Percentiles rank a stretch among this genome's conserved stretches.
These are phyloP conservation scores for Enteromius trimaculatus DNA, from an alignment of 2,797 vertebrate species.

Conservation along the genomic window DNA sequence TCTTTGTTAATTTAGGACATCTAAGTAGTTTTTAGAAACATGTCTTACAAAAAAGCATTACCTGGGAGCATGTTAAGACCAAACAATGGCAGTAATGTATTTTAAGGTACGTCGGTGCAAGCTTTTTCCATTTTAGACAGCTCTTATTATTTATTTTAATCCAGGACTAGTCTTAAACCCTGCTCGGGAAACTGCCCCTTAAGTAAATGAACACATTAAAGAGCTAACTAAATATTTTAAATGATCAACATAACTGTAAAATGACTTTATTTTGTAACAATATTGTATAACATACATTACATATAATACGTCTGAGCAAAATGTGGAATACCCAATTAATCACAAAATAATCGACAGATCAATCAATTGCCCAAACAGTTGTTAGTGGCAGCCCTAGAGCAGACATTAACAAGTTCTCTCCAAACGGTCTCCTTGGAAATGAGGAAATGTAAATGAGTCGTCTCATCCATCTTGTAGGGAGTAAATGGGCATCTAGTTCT, in stretches of 20 bases:
- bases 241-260: background rate
- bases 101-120: no score
- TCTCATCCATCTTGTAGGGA: constrained; percentile 16
- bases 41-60: no score
- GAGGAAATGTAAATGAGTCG: constrained; percentile 29
- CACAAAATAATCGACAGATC: background rate
- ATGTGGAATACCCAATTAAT: background rate
- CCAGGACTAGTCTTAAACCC: no score
- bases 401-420: constrained; percentile 18
- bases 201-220: background rate
- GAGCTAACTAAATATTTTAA: background rate
- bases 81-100: no score
- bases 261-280: background rate
- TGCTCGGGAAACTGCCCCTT: background rate
- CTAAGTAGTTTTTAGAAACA: no score
- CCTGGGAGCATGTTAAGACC: no score
- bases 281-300: background rate
- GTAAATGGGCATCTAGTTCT: constrained; percentile 22
- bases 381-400: background rate
- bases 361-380: background rate
- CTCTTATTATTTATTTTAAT: no score
- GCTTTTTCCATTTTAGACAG: no score
- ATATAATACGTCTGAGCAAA: background rate
- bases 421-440: constrained; percentile 25
- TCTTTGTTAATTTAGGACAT: no score